Conservation (phyloP, 53 echinoderm and acorn worm genomes). For the Pentamera pediparva region DNA sequence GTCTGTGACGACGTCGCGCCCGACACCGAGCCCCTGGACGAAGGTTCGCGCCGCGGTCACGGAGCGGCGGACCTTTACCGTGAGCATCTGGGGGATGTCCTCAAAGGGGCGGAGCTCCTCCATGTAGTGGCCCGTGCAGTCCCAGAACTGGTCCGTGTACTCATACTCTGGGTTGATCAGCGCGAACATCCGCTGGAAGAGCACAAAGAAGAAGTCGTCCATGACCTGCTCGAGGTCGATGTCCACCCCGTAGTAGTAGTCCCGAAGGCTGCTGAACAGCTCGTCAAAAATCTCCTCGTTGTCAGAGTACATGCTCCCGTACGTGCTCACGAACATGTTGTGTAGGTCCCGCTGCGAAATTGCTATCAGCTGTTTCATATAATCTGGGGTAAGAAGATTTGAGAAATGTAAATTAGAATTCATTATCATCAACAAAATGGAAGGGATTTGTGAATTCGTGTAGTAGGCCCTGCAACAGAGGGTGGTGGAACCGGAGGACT, state of each 20-base stretch:
- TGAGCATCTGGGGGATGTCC: constrained; percentile 60
- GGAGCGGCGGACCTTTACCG: constrained; percentile 53
- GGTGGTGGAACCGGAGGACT: too few relatives aligned
- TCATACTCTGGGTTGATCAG: constrained; percentile 65
- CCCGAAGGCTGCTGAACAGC: constrained; percentile 41
- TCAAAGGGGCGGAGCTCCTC: constrained; percentile 72
- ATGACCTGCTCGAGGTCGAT: constrained; percentile 62
- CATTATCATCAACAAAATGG: too few relatives aligned
- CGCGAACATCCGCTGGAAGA: constrained; percentile 81
- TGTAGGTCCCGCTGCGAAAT: constrained; percentile 59
- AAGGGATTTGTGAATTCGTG: too few relatives aligned
- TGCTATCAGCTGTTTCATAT: constrained; percentile 76
- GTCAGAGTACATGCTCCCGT: constrained; percentile 72
- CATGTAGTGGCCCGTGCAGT: constrained; percentile 57
- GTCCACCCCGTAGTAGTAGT: constrained; percentile 78
- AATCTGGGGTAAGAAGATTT: constrained; percentile 60
- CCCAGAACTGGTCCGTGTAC: constrained; percentile 70
- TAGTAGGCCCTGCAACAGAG: too few relatives aligned
- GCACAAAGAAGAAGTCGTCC: constrained; percentile 77
- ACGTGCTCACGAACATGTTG: constrained; percentile 70
- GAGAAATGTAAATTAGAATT: too few relatives aligned
- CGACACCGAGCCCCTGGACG: constrained; percentile 79
- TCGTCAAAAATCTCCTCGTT: constrained; percentile 73
- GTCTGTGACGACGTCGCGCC: constrained; percentile 63
- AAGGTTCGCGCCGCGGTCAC: constrained; percentile 85